Base-by-base conservation (phyloP, 1,140 invertebrate genomes). In the Lysiphlebus fabarum region DNA sequence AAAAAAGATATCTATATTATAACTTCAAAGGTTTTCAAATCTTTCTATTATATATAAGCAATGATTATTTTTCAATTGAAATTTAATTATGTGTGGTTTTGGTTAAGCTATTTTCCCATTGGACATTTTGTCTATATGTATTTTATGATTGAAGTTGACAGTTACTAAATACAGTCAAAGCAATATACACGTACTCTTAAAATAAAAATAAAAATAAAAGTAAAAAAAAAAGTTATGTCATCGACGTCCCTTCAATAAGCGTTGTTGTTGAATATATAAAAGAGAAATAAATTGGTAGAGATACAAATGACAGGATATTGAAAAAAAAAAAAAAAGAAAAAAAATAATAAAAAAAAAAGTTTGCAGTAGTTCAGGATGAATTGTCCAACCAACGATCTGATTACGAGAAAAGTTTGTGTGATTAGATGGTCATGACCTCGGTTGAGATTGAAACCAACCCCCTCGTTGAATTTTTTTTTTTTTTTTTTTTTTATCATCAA, bases 11-110 rank as follows among this genome's bases (percentile, higher is more conserved):
- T 26, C 17, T 47, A 47, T 9, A 10, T 40, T 42, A 17, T 12
- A 48, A 61, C 56, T 62, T 62, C 57, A 62, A 65, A 60, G 50
- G 50, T 26, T 26, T 26, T 26, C 2, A 1, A 44, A 37, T 47
- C 33, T 17, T 12, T 4, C 14, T 7, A 26, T 9, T 7, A 48
- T 26, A 17, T 38, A 8, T 3, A 48, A 26, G 63, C 65, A 69
- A 73, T 73, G 71, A 76, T 76, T 73, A 76, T 75, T 76, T n/a
- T 75, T 74, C 72, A 75, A 74, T 74, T 68, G 70, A 63, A 65
- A 67, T 62, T 75, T 75, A 73, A 76, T 74, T 73, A 75, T 63
- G 68, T 59, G 53, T 26, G 37, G 12, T 14, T 11, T 37, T 61
- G 56, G 59, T 61, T 67, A 63, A 69, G 61, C 63, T 60, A 58